phyloP scores from a whole-genome alignment of 2,888 invertebrate genomes.

The Plusia festucae region DNA sequence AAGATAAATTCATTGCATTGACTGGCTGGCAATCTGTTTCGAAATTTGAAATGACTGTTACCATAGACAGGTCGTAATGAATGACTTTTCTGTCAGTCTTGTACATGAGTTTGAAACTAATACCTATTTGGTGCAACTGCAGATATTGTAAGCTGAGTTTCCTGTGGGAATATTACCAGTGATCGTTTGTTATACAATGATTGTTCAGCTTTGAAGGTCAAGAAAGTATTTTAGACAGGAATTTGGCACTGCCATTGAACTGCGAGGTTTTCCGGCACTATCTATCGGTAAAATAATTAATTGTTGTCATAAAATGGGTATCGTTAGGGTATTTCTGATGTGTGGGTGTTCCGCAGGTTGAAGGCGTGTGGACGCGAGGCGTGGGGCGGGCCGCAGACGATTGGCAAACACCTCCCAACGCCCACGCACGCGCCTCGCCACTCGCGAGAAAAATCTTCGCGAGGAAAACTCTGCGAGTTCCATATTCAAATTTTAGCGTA shows the following conservation, averaged over 20 bases:
- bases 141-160: neutral
- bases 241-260: constrained; percentile 36
- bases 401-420: constrained; percentile 90
- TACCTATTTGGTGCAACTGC: neutral
- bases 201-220: neutral
- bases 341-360: constrained; percentile 61
- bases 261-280: constrained; percentile 40
- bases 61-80: neutral
- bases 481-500: constrained; percentile 73
- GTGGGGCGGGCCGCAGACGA: constrained; percentile 84
- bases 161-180: neutral
- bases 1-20: constrained; percentile 25
- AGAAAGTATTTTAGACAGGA: constrained; percentile 16
- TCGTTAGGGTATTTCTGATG: constrained; percentile 42
- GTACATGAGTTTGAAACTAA: constrained; percentile 4
- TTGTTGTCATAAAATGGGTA: constrained; percentile 47
- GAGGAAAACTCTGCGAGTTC: constrained; percentile 76
- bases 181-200: neutral
- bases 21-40: constrained; percentile 23
- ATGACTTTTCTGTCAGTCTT: neutral
- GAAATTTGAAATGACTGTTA: constrained; percentile 33
- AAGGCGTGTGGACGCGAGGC: constrained; percentile 69
- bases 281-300: constrained; percentile 44
- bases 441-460: constrained; percentile 81
- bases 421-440: constrained; percentile 85